These are phyloP conservation scores for Drosophila siamana DNA, from an alignment of 2,888 invertebrate genomes.

Conservation along the genomic window DNA sequence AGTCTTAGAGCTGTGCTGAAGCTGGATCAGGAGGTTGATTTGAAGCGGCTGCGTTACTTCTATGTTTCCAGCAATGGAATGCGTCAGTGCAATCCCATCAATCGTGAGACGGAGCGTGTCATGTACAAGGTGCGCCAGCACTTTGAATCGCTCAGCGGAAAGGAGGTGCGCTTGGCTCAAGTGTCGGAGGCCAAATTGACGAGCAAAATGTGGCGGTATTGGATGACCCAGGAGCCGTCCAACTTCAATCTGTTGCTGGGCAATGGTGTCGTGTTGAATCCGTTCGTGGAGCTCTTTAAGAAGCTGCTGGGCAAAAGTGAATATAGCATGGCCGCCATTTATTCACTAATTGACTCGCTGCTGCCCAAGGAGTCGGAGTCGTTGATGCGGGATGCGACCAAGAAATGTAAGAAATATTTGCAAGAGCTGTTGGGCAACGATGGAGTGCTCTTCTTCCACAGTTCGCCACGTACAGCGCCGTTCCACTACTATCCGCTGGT, in stretches of 20 bases:
- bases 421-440: slow-evolving; percentile 90
- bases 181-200: slow-evolving; percentile 85
- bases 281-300: slow-evolving; percentile 87
- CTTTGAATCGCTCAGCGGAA: slow-evolving; percentile 84
- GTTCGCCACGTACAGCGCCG: slow-evolving; percentile 91
- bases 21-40: slow-evolving; percentile 88
- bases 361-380: slow-evolving; percentile 88
- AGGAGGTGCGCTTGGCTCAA: slow-evolving; percentile 74
- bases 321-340: slow-evolving; percentile 89
- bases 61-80: slow-evolving; percentile 92
- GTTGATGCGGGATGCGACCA: slow-evolving; percentile 88
- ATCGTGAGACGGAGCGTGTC: slow-evolving; percentile 88
- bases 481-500: slow-evolving; percentile 92
- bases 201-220: slow-evolving; percentile 90
- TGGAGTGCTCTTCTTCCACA: slow-evolving; percentile 94
- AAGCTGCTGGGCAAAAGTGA: slow-evolving; percentile 88
- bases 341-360: slow-evolving; percentile 88
- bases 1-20: slow-evolving; percentile 87
- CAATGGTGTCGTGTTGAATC: slow-evolving; percentile 87
- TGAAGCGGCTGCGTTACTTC: slow-evolving; percentile 90
- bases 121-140: slow-evolving; percentile 87
- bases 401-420: slow-evolving; percentile 87
- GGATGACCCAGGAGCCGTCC: slow-evolving; percentile 90
- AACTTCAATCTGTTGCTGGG: slow-evolving; percentile 89
- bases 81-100: slow-evolving; percentile 90